Conservation (phyloP, 2,888 invertebrate species). For the Poecilus cupreus region DNA sequence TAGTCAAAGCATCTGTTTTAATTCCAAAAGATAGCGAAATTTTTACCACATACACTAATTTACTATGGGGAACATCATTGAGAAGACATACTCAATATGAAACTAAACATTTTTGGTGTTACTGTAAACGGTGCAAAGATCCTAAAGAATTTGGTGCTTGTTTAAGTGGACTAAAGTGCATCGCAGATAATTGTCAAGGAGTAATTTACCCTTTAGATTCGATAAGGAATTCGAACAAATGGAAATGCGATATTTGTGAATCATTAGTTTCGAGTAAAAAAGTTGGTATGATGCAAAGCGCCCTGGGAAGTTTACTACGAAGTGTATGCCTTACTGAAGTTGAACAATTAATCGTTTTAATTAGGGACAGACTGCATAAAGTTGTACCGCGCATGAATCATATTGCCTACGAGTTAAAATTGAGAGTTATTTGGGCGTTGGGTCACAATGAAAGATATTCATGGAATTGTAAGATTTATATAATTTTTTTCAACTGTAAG, state of each 20-base stretch:
- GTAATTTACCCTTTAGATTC: conserved; percentile 77
- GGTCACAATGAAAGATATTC: conserved; percentile 76
- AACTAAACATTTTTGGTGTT: conserved; percentile 82
- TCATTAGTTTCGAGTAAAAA: conserved; percentile 74
- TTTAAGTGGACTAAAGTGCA: conserved; percentile 77
- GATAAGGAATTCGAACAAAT: conserved; percentile 73
- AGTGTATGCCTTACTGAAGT: conserved; percentile 74
- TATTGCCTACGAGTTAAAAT: conserved; percentile 79
- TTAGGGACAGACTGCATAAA: conserved; percentile 74
- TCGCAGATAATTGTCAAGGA: conserved; percentile 74
- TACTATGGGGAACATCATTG: conserved; percentile 81
- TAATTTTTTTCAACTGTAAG: neutral
- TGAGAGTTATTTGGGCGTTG: conserved; percentile 77
- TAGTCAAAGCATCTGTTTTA: conserved; percentile 76
- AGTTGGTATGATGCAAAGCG: conserved; percentile 74
- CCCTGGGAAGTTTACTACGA: conserved; percentile 76
- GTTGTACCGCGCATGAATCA: conserved; percentile 78
- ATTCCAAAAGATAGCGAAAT: conserved; percentile 79
- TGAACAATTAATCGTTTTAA: conserved; percentile 76
- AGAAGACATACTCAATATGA: conserved; percentile 77
- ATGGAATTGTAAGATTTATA: conserved; percentile 76
- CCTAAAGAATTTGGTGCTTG: conserved; percentile 79
- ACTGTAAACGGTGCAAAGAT: conserved; percentile 80
- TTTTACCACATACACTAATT: conserved; percentile 79
- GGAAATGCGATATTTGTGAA: conserved; percentile 78